Evolutionary conservation across 2,113 vertebrate species (phyloP).

Genomic region (Dasypus novemcinctus): DNA sequence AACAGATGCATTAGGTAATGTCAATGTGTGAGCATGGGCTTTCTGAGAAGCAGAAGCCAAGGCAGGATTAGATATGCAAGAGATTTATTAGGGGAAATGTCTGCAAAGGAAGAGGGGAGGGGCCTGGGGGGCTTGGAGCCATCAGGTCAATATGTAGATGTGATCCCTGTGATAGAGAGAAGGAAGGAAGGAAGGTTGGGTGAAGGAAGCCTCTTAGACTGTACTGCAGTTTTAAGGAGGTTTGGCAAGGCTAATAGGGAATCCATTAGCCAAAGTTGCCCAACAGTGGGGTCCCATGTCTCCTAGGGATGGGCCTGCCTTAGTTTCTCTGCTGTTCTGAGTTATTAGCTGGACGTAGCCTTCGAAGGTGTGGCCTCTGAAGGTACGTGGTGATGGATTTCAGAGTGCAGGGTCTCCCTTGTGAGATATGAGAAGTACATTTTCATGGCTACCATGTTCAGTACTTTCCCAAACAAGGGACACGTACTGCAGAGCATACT

Average conservation of each 20-base stretch:
- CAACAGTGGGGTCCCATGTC: accelerated
- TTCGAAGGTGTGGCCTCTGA: accelerated
- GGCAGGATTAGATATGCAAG: accelerated
- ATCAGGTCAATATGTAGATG: accelerated
- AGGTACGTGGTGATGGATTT: accelerated
- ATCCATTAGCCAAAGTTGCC: neutral
- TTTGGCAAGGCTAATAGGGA: neutral
- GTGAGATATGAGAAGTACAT: neutral
- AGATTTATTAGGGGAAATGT: neutral
- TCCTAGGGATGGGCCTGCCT: neutral
- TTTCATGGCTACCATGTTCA: accelerated
- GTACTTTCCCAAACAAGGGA: neutral
- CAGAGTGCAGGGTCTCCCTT: accelerated
- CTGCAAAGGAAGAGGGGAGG: no score
- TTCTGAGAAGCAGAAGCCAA: neutral
- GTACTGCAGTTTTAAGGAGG: accelerated
- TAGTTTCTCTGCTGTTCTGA: neutral
- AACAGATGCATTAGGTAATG: neutral
- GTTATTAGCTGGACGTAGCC: neutral
- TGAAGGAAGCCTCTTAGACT: neutral
- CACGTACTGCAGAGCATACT: accelerated
- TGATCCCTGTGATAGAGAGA: neutral
- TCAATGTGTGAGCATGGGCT: accelerated
- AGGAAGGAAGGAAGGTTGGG: neutral
- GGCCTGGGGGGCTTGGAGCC: neutral